Conservation (phyloP, 2,888 invertebrate genomes). For the Trichogramma evanescens region DNA sequence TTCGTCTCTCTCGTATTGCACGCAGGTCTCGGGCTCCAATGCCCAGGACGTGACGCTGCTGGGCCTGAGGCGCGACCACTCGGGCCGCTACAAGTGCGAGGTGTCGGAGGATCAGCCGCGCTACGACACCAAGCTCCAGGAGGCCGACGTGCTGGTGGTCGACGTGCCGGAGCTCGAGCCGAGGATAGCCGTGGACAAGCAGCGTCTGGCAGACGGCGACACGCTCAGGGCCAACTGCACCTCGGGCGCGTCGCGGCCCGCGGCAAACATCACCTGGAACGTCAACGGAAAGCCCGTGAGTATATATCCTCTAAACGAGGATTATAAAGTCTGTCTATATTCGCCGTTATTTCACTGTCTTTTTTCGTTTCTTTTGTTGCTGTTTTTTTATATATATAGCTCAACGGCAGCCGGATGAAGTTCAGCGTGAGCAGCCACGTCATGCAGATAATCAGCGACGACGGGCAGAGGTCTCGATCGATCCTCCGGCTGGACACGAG, state of each 20-base stretch:
- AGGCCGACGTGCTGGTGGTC: conserved; percentile 60
- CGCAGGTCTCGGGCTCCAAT: conserved; percentile 61
- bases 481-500: conserved; percentile 34
- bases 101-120: conserved; percentile 66
- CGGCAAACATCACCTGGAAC: conserved; percentile 42
- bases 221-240: conserved; percentile 43
- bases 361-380: too few species aligned
- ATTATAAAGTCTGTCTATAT: too few species aligned
- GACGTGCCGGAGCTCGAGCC: conserved; percentile 47
- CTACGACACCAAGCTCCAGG: conserved; percentile 61
- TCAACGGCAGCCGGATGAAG: too few species aligned
- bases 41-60: conserved; percentile 62
- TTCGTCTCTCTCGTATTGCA: conserved; percentile 8
- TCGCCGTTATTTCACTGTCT: too few species aligned
- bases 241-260: conserved; percentile 40
- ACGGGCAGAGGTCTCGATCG: conserved; percentile 31
- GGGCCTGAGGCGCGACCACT: conserved; percentile 59
- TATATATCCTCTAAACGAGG: conserved; percentile 17
- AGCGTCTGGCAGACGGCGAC: conserved; percentile 38
- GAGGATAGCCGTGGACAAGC: conserved; percentile 38
- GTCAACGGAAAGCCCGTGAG: conserved; percentile 42
- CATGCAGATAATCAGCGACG: conserved; percentile 13
- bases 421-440: too few species aligned
- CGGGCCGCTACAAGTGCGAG: conserved; percentile 67
- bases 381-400: too few species aligned